phyloP scores from a whole-genome alignment of 2,888 invertebrate species.

The Drosophila borborema region DNA sequence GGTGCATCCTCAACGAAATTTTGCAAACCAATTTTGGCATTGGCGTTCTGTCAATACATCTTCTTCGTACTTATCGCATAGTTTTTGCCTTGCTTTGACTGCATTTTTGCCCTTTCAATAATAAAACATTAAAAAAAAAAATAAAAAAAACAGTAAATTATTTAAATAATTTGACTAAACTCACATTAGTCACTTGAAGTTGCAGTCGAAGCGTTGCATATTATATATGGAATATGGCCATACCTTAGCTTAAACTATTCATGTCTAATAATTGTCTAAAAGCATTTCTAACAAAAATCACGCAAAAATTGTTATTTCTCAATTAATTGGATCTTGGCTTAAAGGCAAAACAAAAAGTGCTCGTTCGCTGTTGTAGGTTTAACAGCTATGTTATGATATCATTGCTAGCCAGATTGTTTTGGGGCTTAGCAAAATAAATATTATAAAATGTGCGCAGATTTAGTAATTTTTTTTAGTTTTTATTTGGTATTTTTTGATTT shows the following conservation, averaged over 20 bases:
- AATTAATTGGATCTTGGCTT: not conserved
- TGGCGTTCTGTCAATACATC: no score
- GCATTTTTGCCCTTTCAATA: no score
- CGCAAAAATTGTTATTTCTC: slow-evolving; percentile 1
- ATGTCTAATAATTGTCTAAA: not conserved
- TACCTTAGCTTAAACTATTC: not conserved
- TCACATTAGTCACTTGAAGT: no score
- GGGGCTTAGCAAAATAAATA: slow-evolving; percentile 14
- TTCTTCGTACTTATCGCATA: no score
- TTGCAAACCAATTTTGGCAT: no score
- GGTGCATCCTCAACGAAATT: no score
- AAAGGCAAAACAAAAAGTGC: not conserved
- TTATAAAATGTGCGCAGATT: slow-evolving; percentile 2
- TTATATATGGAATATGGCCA: no score
- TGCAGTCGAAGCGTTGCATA: no score
- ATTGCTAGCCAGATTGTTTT: slow-evolving; percentile 14
- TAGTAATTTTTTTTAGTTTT: not conserved
- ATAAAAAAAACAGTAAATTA: no score
- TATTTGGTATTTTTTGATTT: slow-evolving; percentile 4
- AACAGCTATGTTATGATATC: slow-evolving; percentile 14
- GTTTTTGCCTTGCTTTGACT: no score
- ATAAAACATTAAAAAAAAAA: no score
- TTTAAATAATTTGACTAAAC: no score
- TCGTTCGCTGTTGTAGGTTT: not conserved
- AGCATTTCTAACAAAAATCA: not conserved